Conservation (phyloP, 2,888 invertebrate species). For the Schrankia costaestrigalis region DNA sequence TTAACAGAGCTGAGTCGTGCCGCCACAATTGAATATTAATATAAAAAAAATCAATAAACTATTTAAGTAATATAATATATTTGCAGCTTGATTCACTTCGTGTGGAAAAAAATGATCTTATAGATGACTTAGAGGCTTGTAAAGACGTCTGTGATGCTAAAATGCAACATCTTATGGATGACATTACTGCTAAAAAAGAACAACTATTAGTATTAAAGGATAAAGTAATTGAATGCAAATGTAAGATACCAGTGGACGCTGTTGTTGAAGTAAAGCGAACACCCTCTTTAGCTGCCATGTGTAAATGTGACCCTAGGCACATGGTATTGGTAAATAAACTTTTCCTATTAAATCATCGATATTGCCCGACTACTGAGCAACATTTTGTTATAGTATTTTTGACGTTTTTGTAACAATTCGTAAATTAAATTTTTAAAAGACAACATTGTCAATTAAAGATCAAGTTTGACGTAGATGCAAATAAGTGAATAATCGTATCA, state of each 20-base stretch:
- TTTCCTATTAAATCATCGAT: background rate
- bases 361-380: background rate
- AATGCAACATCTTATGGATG: constrained; percentile 45
- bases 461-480: too few relatives aligned
- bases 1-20: too few relatives aligned
- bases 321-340: constrained; percentile 42
- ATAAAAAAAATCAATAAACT: too few relatives aligned
- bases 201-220: constrained; percentile 42
- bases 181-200: constrained; percentile 46
- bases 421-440: too few relatives aligned
- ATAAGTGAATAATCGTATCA: too few relatives aligned
- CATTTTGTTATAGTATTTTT: background rate
- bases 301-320: constrained; percentile 57
- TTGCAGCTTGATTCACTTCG: constrained; percentile 49
- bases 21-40: too few relatives aligned
- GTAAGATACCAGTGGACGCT: constrained; percentile 55
- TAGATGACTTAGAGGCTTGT: constrained; percentile 59
- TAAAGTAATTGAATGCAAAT: constrained; percentile 56
- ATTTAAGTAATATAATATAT: background rate
- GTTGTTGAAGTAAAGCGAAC: constrained; percentile 61
- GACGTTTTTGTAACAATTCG: background rate
- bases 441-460: too few relatives aligned
- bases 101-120: constrained; percentile 46
- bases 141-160: constrained; percentile 48
- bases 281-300: constrained; percentile 62